phyloP scores from a whole-genome alignment of 2,888 invertebrate species.

The Ernsta delagoae region DNA sequence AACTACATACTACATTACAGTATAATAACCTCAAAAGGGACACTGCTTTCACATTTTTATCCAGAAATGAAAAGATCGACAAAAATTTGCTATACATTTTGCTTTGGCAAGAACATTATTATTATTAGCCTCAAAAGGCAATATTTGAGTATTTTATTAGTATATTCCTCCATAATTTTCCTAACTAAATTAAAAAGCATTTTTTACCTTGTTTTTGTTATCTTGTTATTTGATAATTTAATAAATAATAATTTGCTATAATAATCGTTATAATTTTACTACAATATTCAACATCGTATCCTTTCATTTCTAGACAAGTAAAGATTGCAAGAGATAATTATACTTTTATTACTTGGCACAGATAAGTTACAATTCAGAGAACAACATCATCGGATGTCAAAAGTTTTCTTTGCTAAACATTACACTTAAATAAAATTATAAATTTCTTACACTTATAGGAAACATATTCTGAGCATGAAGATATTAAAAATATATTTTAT shows the following conservation, averaged over 20 bases:
- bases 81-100: background rate
- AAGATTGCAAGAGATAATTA: no score
- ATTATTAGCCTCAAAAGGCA: slow-evolving; percentile 1
- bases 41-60: background rate
- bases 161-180: background rate
- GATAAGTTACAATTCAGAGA: background rate
- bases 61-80: slow-evolving; percentile 14
- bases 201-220: no score
- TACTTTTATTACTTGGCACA: slow-evolving; percentile 16
- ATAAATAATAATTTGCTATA: no score
- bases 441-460: slow-evolving; percentile 35
- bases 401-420: slow-evolving; percentile 9
- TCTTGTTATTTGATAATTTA: no score
- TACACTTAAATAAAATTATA: slow-evolving; percentile 26
- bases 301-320: no score
- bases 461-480: slow-evolving; percentile 34
- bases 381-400: no score
- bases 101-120: slow-evolving; percentile 21
- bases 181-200: background rate
- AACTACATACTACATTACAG: slow-evolving; percentile 23
- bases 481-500: slow-evolving; percentile 25
- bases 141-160: background rate
- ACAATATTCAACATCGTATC: background rate
- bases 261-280: no score
- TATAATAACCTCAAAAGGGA: slow-evolving; percentile 3